Percentiles rank a stretch among this genome's conserved stretches.
These are phyloP conservation scores for Periphyllus acericola DNA, from an alignment of 2,888 invertebrate species.

Conservation along the genomic window DNA sequence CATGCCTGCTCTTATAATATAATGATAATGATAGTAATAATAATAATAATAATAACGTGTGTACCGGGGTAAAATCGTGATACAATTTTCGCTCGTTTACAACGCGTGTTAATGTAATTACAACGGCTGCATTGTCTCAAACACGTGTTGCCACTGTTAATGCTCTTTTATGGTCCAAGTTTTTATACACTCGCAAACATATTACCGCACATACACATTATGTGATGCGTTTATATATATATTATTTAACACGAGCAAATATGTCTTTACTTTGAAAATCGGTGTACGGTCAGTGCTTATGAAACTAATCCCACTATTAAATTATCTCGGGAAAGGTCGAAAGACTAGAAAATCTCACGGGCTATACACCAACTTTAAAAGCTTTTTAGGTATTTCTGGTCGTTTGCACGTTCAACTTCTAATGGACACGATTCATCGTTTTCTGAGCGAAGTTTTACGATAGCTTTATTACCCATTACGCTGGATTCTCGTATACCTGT, in stretches of 20 bases:
- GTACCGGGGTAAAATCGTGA: conserved; percentile 27
- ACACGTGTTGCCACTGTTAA: conserved; percentile 37
- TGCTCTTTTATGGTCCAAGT: conserved; percentile 12
- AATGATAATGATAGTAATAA: background rate
- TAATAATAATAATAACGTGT: background rate
- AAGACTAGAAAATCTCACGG: background rate
- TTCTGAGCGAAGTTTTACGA: background rate
- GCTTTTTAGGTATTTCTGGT: conserved; percentile 11
- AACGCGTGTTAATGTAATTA: conserved; percentile 5
- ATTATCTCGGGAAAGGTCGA: conserved; percentile 3
- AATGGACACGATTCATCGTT: conserved; percentile 25
- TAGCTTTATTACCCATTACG: background rate
- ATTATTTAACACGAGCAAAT: background rate
- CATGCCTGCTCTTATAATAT: conserved; percentile 1
- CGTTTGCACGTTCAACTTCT: conserved; percentile 3
- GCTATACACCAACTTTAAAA: conserved; percentile 20
- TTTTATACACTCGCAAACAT: conserved; percentile 8
- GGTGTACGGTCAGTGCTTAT: conserved; percentile 21
- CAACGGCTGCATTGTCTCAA: background rate
- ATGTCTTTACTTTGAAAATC: conserved; percentile 16
- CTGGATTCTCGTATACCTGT: too few relatives aligned
- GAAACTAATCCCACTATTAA: conserved; percentile 28
- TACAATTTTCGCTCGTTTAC: conserved; percentile 27
- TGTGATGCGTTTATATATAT: background rate
- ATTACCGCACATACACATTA: background rate